Conservation (phyloP, 2,113 vertebrate genomes). For the Myotis davidii region DNA sequence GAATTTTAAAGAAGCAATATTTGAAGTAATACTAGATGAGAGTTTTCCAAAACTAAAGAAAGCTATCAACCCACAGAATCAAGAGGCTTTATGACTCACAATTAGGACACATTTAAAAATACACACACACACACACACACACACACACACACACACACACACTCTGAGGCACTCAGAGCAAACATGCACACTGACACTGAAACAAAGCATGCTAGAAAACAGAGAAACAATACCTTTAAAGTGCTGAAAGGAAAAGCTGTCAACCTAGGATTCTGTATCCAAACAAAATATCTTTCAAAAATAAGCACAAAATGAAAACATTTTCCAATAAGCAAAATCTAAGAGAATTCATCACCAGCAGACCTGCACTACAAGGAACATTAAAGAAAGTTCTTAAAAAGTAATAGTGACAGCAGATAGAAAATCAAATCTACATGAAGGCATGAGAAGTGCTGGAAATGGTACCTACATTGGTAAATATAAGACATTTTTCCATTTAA, state of each 20-base stretch:
- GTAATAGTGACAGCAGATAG: not conserved
- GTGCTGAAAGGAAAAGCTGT: not conserved
- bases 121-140: not conserved
- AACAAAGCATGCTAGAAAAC: not conserved
- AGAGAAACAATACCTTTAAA: not conserved
- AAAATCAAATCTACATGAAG: conserved; percentile 28
- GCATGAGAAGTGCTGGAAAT: not conserved
- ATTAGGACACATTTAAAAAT: not conserved
- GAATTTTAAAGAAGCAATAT: conserved; percentile 19
- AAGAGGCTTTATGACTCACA: not conserved
- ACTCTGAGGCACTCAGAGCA: not conserved
- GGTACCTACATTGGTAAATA: not conserved
- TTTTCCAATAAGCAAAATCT: conserved; percentile 20
- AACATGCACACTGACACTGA: not conserved
- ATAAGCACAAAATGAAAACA: not conserved
- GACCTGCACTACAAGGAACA: not conserved
- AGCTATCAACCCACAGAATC: not conserved
- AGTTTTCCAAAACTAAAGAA: conserved; percentile 34
- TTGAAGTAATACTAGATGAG: conserved; percentile 3
- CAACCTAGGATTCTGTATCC: not conserved
- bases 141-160: not conserved
- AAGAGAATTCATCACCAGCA: not conserved
- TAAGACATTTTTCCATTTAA: not conserved
- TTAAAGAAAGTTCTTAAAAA: not conserved
- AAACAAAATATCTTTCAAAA: conserved; percentile 9